Base-by-base conservation (phyloP, 2,888 invertebrate species). In the Cyaniris semiargus region DNA sequence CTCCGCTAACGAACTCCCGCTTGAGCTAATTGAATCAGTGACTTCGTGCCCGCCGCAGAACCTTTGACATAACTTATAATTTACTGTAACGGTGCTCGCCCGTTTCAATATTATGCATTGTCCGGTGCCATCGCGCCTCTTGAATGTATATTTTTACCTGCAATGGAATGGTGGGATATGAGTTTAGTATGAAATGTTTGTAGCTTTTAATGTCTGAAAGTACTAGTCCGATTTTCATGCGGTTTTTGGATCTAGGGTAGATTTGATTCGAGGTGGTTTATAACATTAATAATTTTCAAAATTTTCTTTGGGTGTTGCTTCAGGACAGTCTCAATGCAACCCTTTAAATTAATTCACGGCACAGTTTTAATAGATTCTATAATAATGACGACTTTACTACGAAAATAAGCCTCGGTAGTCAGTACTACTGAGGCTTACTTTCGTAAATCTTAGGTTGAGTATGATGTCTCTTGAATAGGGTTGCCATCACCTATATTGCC, bases 21-120 rank as follows among this genome's bases (percentile, higher is more conserved):
- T 83, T 84, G 84, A 83, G 85, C 86, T 87, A 87, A 88, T 88
- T 89, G 85, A 87, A 86, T 86, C 84, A 84, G 83, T 81, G 80
- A 80, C 81, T 82, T 81, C 80, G 79, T 81, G 81, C 78, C 81
- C 27, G 66, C 66, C 66, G 66, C 66, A 81, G 82, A 82, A 82
- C 83, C 82, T 83, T 84, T 83, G 82, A 82, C 80, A 81, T 81
- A 79, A 79, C 76, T 83, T 81, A 79, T 79, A 75, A 78, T 74
- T 74, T 74, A 74, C 53, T 74, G 48, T 74, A 74, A 27, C 74
- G 74, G 74, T 48, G 53, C 48, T 53, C 72, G 44, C 48, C 74
- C 44, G 27, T 74, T 74, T 53, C 15, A 74, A 74, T 74, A 74
- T 27, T 74, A 74, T 27, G 27, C 66, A 74, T 74, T 74, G 74